These are phyloP conservation scores for Donacobius atricapilla DNA, from an alignment of 2,113 vertebrate species.

Conservation along the genomic window DNA sequence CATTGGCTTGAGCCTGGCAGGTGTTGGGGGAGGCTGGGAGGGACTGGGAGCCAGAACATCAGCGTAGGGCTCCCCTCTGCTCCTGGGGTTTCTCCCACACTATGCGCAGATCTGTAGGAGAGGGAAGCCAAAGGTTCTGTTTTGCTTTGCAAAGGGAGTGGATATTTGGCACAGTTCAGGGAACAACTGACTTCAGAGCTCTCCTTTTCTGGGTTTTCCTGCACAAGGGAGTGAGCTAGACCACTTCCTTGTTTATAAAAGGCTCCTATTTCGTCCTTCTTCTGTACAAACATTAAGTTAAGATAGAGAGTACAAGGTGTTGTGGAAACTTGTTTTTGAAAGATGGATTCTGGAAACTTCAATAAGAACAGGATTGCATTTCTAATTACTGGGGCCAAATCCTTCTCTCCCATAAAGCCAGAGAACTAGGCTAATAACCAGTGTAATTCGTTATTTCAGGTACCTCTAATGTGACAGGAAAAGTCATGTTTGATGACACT, in stretches of 20 bases:
- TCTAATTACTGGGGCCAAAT: not conserved
- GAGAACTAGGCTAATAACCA: not conserved
- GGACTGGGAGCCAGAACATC: not conserved
- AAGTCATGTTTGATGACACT: not conserved
- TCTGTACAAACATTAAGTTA: not conserved
- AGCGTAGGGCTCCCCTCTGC: rapidly evolving
- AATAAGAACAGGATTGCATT: not conserved
- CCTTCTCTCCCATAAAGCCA: not conserved
- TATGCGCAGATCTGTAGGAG: not conserved
- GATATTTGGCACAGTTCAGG: conserved; percentile 1
- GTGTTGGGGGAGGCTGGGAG: not conserved
- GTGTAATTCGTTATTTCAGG: not conserved
- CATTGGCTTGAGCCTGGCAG: rapidly evolving
- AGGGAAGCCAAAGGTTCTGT: not conserved
- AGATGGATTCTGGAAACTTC: not conserved
- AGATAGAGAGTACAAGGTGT: not conserved
- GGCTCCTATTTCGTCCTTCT: not conserved
- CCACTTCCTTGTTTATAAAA: conserved; percentile 24
- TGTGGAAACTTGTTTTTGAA: not conserved
- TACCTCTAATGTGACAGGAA: not conserved
- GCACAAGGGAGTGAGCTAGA: not conserved
- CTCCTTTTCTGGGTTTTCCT: conserved; percentile 29
- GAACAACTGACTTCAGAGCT: not conserved
- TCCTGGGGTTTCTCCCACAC: not conserved
- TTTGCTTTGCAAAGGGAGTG: not conserved